phyloP scores from a whole-genome alignment of 2,113 vertebrate species.

The Hydrolagus affinis region DNA sequence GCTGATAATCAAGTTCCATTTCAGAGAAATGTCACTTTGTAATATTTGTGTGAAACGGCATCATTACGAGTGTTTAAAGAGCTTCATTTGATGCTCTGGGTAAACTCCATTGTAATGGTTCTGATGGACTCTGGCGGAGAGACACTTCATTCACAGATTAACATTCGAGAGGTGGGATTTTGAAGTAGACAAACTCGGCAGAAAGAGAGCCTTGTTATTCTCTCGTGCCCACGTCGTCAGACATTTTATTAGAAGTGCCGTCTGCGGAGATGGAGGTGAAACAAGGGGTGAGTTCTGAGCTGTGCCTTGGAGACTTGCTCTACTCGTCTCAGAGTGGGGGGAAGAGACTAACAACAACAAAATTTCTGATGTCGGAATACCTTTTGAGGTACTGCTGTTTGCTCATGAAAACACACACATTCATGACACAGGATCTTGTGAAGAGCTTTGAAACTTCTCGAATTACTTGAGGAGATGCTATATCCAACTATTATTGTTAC shows the following conservation, averaged over 20 bases:
- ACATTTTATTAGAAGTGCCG: neutral
- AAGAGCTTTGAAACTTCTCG: too few relatives aligned
- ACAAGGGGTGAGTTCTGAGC: neutral
- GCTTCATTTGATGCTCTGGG: neutral
- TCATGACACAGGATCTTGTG: too few relatives aligned
- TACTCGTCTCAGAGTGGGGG: too few relatives aligned
- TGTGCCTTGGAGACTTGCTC: too few relatives aligned
- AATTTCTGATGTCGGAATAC: too few relatives aligned
- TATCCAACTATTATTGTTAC: too few relatives aligned
- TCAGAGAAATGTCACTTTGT: neutral
- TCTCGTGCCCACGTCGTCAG: neutral
- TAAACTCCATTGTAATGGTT: neutral
- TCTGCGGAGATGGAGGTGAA: neutral
- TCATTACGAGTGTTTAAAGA: neutral
- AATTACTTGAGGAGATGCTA: too few relatives aligned
- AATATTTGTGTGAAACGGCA: neutral
- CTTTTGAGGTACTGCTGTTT: too few relatives aligned
- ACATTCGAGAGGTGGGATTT: neutral
- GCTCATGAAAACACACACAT: too few relatives aligned
- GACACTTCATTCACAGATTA: neutral
- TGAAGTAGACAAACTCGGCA: neutral
- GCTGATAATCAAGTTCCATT: neutral
- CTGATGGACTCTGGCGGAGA: neutral
- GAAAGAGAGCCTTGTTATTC: neutral
- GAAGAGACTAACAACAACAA: too few relatives aligned